Percentiles rank a stretch among this genome's conserved stretches.
phyloP scores from a whole-genome alignment of 2,113 vertebrate species.

The Psilopsiagon aymara region DNA sequence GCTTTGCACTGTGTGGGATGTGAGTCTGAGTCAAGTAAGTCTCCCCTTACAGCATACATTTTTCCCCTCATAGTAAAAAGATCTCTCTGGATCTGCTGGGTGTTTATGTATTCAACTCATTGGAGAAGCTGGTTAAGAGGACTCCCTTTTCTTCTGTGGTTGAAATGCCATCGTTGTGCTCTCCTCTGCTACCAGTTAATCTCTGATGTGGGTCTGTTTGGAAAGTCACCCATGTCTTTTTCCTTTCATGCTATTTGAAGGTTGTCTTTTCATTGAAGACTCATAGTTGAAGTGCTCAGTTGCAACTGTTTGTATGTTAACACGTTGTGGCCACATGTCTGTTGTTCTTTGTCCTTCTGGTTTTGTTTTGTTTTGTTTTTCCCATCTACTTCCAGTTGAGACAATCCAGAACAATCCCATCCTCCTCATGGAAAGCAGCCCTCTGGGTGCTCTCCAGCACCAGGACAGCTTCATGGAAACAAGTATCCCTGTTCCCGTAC shows the following conservation, averaged over 20 bases:
- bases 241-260: slow-evolving; percentile 28
- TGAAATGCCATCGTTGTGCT: slow-evolving; percentile 39
- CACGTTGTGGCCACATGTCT: slow-evolving; percentile 79
- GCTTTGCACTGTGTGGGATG: slow-evolving; percentile 42
- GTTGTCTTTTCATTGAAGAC: slow-evolving; percentile 38
- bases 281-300: slow-evolving; percentile 48
- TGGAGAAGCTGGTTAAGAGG: slow-evolving; percentile 21
- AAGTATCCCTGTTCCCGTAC: slow-evolving; percentile 91
- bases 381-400: slow-evolving; percentile 85
- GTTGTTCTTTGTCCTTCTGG: slow-evolving; percentile 76
- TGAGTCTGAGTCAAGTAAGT: not conserved
- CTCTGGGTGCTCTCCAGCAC: slow-evolving; percentile 78
- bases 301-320: slow-evolving; percentile 69
- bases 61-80: not conserved
- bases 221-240: slow-evolving; percentile 28
- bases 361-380: slow-evolving; percentile 2
- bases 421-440: slow-evolving; percentile 87
- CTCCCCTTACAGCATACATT: not conserved
- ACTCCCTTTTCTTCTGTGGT: slow-evolving; percentile 9
- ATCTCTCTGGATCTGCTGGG: slow-evolving; percentile 18
- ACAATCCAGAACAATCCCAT: slow-evolving; percentile 94
- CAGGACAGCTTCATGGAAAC: slow-evolving; percentile 93
- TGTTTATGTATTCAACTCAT: not conserved
- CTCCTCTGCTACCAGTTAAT: slow-evolving; percentile 39
- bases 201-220: slow-evolving; percentile 49